phyloP scores from a whole-genome alignment of 2,888 invertebrate species.

The Xestobium rufovillosum region DNA sequence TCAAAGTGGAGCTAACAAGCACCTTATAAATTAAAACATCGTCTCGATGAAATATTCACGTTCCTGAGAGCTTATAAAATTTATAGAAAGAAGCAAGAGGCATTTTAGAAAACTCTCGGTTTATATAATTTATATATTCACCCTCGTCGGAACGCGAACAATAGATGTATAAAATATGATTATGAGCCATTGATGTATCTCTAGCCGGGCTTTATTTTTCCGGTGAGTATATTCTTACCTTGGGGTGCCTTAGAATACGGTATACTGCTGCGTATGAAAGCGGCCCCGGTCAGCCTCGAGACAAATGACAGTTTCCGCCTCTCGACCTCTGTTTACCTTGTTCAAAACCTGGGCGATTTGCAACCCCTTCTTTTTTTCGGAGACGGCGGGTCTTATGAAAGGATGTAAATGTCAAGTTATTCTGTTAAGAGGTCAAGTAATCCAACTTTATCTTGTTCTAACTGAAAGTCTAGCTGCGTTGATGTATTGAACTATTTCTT shows the following conservation, averaged over 20 bases:
- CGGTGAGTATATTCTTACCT: constrained; percentile 16
- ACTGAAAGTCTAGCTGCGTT: no score
- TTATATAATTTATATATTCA: constrained; percentile 32
- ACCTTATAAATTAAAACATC: no score
- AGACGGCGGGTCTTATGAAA: no score
- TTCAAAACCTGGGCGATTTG: no score
- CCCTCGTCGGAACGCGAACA: constrained; percentile 25
- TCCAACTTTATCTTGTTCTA: no score
- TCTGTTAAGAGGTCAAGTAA: constrained; percentile 6
- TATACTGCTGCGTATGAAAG: constrained; percentile 21
- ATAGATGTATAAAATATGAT: constrained; percentile 29
- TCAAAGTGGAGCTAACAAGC: no score
- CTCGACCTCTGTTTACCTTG: constrained; percentile 4
- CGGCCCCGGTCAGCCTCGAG: constrained; percentile 19
- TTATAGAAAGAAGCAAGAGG: constrained; percentile 6
- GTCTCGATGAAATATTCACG: no score
- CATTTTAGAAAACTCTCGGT: constrained; percentile 19
- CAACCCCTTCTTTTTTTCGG: no score
- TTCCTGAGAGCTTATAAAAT: no score
- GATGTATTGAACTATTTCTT: no score
- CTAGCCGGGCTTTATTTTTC: constrained; percentile 17
- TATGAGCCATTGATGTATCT: constrained; percentile 28
- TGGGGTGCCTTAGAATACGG: constrained; percentile 13
- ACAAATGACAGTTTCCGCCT: constrained; percentile 22
- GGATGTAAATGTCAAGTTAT: constrained; percentile 6